phyloP scores from a whole-genome alignment of 2,888 invertebrate species.

The Drymonia ruficornis region DNA sequence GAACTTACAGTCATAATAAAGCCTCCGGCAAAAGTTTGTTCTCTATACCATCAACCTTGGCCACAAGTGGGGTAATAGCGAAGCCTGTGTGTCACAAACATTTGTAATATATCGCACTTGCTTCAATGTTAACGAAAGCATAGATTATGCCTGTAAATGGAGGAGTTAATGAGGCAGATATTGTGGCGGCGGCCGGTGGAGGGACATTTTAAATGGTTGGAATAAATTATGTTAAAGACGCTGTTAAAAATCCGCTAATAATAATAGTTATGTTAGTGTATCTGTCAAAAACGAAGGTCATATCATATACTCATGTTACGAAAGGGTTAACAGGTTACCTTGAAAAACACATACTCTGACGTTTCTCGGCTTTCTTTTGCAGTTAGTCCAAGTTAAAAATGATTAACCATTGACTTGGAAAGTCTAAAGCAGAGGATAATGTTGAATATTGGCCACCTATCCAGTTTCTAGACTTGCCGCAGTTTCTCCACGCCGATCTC shows the following conservation, averaged over 20 bases:
- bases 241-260: neutral
- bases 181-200: neutral
- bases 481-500: neutral
- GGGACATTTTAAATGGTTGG: neutral
- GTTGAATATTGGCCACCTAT: neutral
- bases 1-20: slow-evolving; percentile 1
- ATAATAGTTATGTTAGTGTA: neutral
- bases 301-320: too few relatives aligned
- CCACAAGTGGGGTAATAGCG: slow-evolving; percentile 40
- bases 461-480: neutral
- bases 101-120: neutral
- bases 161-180: slow-evolving; percentile 2
- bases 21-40: slow-evolving; percentile 31
- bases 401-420: too few relatives aligned
- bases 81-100: neutral
- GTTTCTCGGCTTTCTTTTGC: too few relatives aligned
- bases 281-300: too few relatives aligned
- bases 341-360: too few relatives aligned
- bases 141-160: slow-evolving; percentile 6
- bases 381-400: too few relatives aligned
- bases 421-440: neutral
- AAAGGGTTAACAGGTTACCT: too few relatives aligned
- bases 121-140: slow-evolving; percentile 2
- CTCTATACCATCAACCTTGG: slow-evolving; percentile 38
- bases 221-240: neutral